Evolutionary conservation across 2,797 vertebrate genomes (phyloP), one percentile per base, ranked within the genome.

Genomic region (Oreonectes daqikongensis): DNA sequence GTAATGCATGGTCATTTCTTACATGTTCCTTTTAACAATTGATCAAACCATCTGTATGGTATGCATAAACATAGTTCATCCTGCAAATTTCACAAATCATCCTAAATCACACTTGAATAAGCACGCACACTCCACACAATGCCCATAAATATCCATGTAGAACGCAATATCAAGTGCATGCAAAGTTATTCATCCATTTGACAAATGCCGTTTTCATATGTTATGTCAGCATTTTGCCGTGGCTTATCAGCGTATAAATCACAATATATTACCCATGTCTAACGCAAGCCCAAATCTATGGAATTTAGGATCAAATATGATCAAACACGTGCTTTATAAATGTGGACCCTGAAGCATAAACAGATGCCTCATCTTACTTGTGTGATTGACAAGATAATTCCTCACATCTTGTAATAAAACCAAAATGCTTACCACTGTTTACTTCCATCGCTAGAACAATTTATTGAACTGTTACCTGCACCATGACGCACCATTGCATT

Each of bases 341-440:
- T 9, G 10, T 52, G 44, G 48, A 8, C 72, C 59, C 63, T 65
- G 75, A 72, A 69, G 30, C 28, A 65, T 75, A 55, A 76, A 72
- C 78, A 80, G 38, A 72, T n/a, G 44, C 67, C 24, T 3, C 1
- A 32, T 72, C 67, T 71, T 65, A 55, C 28, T 73, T 14, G 1
- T 22, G 10, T 70, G 22, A 38, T 40, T 60, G 57, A 67, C 66
- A 81, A 46, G 65, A 42, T 76, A 20, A 72, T 76, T 79, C 46
- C 2, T 20, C 50, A 67, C 4, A 9, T 65, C 22, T 75, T 70
- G 52, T 28, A 68, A 66, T 68, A 55, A 60, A 68, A 20, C 14
- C 22, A 72, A 52, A 64, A 57, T 22, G n/a, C 32, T 40, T 32
- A 53, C 32, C 32, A 74, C 35, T 46, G 9, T 75, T 71, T 9